Base-by-base conservation (phyloP, 2,113 vertebrate species). In the Rhinichthys klamathensis region DNA sequence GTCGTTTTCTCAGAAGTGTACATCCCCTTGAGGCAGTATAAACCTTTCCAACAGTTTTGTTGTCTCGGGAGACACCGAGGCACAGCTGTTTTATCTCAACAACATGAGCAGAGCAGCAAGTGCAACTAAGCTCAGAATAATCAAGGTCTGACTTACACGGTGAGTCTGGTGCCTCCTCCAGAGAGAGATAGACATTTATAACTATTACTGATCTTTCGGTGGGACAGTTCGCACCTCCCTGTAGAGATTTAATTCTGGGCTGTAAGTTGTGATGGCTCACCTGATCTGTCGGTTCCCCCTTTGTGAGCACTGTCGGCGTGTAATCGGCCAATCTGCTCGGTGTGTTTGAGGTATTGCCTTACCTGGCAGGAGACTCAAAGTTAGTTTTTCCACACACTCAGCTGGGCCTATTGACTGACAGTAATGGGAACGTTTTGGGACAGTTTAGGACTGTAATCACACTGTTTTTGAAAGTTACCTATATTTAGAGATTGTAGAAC, bases 271-370 rank as follows among this genome's bases (percentile, higher is more conserved):
- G 77, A 75, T 76, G 88, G 78, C 23, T 84, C 86, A 84, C 85
- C 88, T 89, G 85, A 87, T 86, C 82, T 86, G 82, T 84, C 82
- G 74, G 77, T 87, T 78, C 72, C 78, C 78, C 79, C 72, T 84
- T 82, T 86, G 85, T 84, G 88, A 84, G 51, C 85, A 58, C 88
- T 63, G 88, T 82, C 54, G 75, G 88, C 77, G 65, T 89, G 85
- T 89, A 89, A 89, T 87, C 84, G 88, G 82, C 84, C 88, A 85
- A 89, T 89, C 88, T 89, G 88, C 82, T 89, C 63, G 12, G 46
- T 15, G 70, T 78, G 82, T 88, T 84, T 84, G 85, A 89, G 73
- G 88, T 75, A 87, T 86, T 86, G 82, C 61, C 77, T 84, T 67
- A 82, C 88, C 88, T 89, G 85, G 88, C 72, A 89, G 85, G 88